Base-by-base conservation (phyloP, 2,888 invertebrate species). In the Plusia festucae region DNA sequence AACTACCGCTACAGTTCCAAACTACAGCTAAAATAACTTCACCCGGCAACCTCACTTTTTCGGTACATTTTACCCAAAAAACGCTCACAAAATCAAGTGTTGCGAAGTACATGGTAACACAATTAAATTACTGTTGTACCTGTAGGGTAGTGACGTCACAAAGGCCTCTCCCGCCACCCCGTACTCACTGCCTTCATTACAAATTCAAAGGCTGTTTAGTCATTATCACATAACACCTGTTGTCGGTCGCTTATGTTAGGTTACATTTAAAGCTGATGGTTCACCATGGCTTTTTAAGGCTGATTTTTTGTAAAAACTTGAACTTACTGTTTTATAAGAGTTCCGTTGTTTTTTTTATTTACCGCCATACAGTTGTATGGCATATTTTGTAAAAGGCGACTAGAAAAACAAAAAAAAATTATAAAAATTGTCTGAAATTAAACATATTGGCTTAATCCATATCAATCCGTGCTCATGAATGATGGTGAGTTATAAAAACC, bases 201-300 rank as follows among this genome's bases (percentile, higher is more conserved):
- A 88, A 91, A 93, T 93, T 92, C 92, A 92, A 88, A 91, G 86
- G 90, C 89, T 92, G 92, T 92, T 92, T 92, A 93, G 91, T 91
- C 93, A 92, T 93, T 93, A 93, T 89, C 91, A 88, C 88, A 86
- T 87, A 87, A 87, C 93, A 94, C 94, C 93, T 94, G 94, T 92
- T 93, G 91, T 91, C 91, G 78, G 66, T 60, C 73, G 80, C 84
- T 86, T 83, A 83, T 83, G 84, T 78, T 78, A 70, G 71, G 76
- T 79, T 82, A 81, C 69, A 76, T 77, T 79, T 75, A 73, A 72
- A 65, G 74, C 66, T 66, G 64, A 70, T 70, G 73, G 61, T 73
- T 76, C 71, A 72, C 70, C 22, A 66, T 65, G 56, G 53, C 55
- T 52, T 53, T 68, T 68, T 64, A 66, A 52, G 46, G 60, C 55